Conservation (phyloP, 2,888 invertebrate genomes). For the Apoda limacodes region DNA sequence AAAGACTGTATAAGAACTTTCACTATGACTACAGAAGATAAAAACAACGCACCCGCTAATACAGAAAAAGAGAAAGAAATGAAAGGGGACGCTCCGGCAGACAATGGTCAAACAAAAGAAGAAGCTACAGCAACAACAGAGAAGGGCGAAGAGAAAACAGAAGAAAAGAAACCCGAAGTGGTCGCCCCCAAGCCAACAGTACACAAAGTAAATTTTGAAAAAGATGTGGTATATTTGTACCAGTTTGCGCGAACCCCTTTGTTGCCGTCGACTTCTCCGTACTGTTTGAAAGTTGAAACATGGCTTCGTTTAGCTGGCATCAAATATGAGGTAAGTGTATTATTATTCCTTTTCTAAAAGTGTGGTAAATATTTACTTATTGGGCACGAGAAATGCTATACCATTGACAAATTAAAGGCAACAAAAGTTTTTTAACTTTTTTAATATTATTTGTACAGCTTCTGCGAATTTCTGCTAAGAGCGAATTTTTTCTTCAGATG, state of each 20-base stretch:
- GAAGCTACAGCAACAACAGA: conserved; percentile 53
- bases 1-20: too few relatives aligned
- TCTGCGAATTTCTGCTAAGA: too few relatives aligned
- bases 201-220: conserved; percentile 89
- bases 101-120: conserved; percentile 57
- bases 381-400: too few relatives aligned
- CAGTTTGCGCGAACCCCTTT: conserved; percentile 93
- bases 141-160: conserved; percentile 54
- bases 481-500: too few relatives aligned
- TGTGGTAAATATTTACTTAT: too few relatives aligned
- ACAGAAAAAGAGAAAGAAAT: conserved; percentile 73
- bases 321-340: conserved; percentile 88
- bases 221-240: conserved; percentile 93
- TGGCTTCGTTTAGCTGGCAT: conserved; percentile 92
- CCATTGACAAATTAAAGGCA: too few relatives aligned
- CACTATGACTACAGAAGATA: conserved; percentile 83
- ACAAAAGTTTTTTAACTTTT: too few relatives aligned
- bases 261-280: conserved; percentile 91
- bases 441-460: too few relatives aligned
- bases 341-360: too few relatives aligned
- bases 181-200: conserved; percentile 82
- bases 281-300: conserved; percentile 95
- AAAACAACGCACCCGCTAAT: conserved; percentile 75
- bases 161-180: conserved; percentile 72
- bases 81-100: conserved; percentile 65